Evolutionary conservation across 2,113 vertebrate species (phyloP).

Genomic region (Pitta sordida): DNA sequence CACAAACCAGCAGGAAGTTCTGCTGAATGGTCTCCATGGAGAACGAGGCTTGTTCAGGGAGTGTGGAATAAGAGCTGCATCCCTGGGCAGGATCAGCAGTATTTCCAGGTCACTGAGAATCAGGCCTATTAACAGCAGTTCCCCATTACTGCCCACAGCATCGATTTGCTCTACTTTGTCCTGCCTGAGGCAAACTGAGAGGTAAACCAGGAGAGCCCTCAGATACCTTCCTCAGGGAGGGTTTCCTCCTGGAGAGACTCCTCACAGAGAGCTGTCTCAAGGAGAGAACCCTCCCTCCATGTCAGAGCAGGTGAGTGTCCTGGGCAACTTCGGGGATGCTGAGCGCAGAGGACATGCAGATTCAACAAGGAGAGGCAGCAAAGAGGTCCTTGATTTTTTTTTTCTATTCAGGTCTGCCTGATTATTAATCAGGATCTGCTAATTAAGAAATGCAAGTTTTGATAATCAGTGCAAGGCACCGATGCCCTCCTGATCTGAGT

Average conservation of each 20-base stretch:
- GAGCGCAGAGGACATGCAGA: accelerated
- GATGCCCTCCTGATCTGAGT: neutral
- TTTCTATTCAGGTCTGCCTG: neutral
- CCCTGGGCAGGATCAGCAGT: neutral
- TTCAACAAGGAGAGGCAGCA: neutral
- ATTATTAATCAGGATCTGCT: neutral
- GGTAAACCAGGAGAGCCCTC: neutral
- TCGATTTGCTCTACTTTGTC: neutral
- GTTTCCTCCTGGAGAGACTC: too few species aligned
- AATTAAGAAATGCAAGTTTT: neutral
- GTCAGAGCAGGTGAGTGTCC: accelerated
- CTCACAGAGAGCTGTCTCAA: neutral
- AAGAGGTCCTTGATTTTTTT: too few species aligned
- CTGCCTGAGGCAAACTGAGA: neutral
- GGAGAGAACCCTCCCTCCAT: neutral
- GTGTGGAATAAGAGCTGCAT: neutral
- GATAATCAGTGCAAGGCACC: neutral
- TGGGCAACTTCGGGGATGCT: neutral
- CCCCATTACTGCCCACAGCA: neutral
- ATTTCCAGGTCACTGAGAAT: neutral
- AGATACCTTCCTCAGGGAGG: neutral
- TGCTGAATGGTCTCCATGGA: accelerated
- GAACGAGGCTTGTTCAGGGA: neutral
- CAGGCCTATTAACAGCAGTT: neutral
- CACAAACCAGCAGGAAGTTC: neutral